Evolutionary conservation across 2,888 invertebrate genomes (phyloP).

Genomic region (Cryptocephalus moraei): DNA sequence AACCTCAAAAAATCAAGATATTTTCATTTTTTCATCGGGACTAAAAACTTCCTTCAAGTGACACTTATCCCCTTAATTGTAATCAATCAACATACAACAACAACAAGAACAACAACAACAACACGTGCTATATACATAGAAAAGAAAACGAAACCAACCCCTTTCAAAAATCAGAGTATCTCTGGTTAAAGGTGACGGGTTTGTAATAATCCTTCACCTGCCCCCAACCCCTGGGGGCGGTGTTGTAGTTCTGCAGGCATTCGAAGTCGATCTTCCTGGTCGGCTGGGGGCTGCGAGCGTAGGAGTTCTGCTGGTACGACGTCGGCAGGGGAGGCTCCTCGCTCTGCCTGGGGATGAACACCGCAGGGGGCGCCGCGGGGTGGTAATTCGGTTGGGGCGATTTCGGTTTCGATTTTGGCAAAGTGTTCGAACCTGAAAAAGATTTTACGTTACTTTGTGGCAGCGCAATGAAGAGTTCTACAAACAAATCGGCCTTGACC

Average conservation of each 20-base stretch:
- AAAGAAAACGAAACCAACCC: no score
- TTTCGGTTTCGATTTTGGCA: constrained; percentile 26
- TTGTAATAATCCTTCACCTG: constrained; percentile 58
- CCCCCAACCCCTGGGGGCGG: constrained; percentile 75
- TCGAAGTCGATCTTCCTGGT: constrained; percentile 25
- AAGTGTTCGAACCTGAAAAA: constrained; percentile 23
- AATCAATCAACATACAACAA: no score
- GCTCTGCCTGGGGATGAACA: constrained; percentile 31
- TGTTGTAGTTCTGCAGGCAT: constrained; percentile 58
- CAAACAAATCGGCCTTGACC: no score
- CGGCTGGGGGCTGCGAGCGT: constrained; percentile 3
- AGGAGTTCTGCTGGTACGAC: background rate
- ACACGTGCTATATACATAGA: no score
- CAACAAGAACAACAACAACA: no score
- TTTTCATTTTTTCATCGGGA: no score
- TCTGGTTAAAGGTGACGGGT: constrained; percentile 58
- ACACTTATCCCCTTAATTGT: no score
- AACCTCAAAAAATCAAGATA: no score
- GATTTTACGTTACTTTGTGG: background rate
- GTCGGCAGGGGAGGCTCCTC: constrained; percentile 1
- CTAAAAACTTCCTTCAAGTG: no score
- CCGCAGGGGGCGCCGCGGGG: constrained; percentile 24
- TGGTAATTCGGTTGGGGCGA: constrained; percentile 27
- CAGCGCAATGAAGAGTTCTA: background rate
- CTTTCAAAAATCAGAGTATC: constrained; percentile 23